phyloP scores from a whole-genome alignment of 1,140 invertebrate genomes.

The Zophobas morio region DNA sequence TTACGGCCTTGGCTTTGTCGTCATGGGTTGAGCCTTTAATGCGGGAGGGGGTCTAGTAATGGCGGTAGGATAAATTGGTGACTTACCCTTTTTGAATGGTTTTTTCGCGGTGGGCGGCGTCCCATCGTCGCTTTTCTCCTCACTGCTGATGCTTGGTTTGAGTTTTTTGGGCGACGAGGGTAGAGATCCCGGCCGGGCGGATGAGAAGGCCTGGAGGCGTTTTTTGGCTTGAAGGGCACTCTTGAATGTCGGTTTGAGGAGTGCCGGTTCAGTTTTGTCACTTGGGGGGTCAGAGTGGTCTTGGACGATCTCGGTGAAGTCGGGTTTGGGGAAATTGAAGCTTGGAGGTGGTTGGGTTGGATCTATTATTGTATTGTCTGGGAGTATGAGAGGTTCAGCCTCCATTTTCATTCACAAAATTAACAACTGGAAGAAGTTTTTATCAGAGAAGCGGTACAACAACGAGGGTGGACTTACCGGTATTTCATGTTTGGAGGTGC shows the following conservation, averaged over 20 bases:
- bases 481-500: background rate
- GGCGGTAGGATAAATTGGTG: background rate
- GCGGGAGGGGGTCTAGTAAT: background rate
- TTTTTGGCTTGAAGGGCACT: constrained; percentile 61
- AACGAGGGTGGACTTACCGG: background rate
- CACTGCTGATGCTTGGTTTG: constrained; percentile 50
- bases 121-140: constrained; percentile 30
- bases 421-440: constrained; percentile 9
- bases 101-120: constrained; percentile 35
- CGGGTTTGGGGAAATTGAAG: constrained; percentile 6
- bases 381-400: constrained; percentile 11
- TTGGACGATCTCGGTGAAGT: background rate
- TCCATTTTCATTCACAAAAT: constrained; percentile 34
- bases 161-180: constrained; percentile 46
- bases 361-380: constrained; percentile 6
- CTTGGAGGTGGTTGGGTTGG: background rate
- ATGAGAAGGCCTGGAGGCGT: constrained; percentile 63
- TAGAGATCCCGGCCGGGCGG: constrained; percentile 1
- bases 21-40: constrained; percentile 22
- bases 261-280: constrained; percentile 3
- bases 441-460: background rate
- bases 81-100: constrained; percentile 51
- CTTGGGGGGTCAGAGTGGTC: background rate
- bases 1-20: constrained; percentile 60
- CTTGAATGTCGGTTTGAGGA: constrained; percentile 50